phyloP scores from a whole-genome alignment of 1,140 invertebrate genomes.

The Oreohelix idahoensis region DNA sequence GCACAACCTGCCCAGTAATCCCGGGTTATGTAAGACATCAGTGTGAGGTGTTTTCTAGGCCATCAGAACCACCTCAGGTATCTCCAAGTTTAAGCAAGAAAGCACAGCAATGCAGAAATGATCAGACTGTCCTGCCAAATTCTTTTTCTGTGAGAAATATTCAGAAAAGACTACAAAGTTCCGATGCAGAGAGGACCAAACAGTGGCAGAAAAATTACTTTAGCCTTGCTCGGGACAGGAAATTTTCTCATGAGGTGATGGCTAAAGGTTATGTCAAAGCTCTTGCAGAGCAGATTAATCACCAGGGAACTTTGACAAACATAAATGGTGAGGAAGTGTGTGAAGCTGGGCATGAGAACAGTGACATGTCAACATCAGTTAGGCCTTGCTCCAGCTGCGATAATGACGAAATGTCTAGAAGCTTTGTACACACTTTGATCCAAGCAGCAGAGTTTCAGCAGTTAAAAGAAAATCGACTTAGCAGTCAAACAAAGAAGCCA shows the following conservation, averaged over 20 bases:
- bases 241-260: slow-evolving; percentile 54
- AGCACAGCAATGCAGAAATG: slow-evolving; percentile 4
- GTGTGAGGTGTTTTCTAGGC: slow-evolving; percentile 46
- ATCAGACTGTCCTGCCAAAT: background rate
- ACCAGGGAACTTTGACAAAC: background rate
- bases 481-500: background rate
- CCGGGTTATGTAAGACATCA: slow-evolving; percentile 49
- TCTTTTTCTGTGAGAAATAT: background rate
- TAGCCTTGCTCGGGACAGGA: slow-evolving; percentile 47
- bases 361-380: too few relatives aligned
- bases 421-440: background rate
- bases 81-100: background rate
- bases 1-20: slow-evolving; percentile 38
- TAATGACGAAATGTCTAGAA: background rate
- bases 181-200: slow-evolving; percentile 23
- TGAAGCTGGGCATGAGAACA: background rate
- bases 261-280: slow-evolving; percentile 58
- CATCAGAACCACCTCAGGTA: slow-evolving; percentile 11
- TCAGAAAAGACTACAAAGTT: slow-evolving; percentile 16
- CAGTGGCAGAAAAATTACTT: slow-evolving; percentile 39
- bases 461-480: background rate
- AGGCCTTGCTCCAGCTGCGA: too few relatives aligned
- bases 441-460: background rate
- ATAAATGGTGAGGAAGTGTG: slow-evolving; percentile 23
- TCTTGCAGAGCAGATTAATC: slow-evolving; percentile 56